phyloP scores from a whole-genome alignment of 2,113 vertebrate genomes.

The Megaptera novaeangliae region DNA sequence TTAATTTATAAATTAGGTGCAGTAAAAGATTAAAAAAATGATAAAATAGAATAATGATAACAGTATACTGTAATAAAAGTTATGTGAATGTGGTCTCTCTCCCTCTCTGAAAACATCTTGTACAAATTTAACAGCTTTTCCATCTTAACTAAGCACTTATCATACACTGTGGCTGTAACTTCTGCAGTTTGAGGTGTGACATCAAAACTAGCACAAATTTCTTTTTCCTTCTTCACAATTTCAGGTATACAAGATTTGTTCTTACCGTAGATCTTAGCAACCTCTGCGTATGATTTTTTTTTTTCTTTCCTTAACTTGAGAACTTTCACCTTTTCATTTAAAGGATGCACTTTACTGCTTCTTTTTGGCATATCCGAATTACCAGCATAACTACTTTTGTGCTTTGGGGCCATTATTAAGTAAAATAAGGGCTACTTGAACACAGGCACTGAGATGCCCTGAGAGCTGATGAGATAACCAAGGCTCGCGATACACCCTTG shows the following conservation, averaged over 20 bases:
- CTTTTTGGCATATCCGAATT: neutral
- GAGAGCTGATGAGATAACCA: neutral
- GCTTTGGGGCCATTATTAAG: neutral
- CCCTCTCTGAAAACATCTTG: neutral
- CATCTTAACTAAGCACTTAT: neutral
- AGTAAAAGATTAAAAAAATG: neutral
- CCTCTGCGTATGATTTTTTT: neutral
- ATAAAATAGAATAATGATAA: neutral
- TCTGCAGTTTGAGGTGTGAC: neutral
- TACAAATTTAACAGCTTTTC: neutral
- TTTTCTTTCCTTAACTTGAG: neutral
- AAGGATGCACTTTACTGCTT: neutral
- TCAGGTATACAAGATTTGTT: neutral
- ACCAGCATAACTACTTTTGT: neutral
- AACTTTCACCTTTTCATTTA: neutral
- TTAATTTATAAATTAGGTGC: neutral
- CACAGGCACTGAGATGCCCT: neutral
- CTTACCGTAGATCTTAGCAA: neutral
- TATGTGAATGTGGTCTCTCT: neutral
- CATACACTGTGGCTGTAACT: neutral
- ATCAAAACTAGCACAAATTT: neutral
- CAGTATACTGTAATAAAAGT: neutral
- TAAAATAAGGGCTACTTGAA: neutral
- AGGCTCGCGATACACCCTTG: neutral
- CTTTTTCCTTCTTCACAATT: neutral